Percentiles rank a stretch among this genome's conserved stretches.
phyloP scores from a whole-genome alignment of 2,113 vertebrate species.

The Mesoclemmys tuberculata region DNA sequence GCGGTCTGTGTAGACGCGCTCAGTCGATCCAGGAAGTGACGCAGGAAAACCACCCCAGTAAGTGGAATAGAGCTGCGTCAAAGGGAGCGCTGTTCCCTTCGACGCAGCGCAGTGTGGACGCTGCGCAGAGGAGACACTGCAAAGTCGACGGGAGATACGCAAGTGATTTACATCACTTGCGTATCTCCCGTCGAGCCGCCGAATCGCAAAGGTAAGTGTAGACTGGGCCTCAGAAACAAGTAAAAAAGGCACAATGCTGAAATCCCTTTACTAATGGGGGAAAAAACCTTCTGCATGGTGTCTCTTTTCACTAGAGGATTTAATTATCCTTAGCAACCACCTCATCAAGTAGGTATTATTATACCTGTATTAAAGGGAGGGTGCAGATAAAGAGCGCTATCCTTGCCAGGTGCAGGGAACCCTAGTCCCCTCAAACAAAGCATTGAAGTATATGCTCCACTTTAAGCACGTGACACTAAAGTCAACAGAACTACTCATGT shows the following conservation, averaged over 20 bases:
- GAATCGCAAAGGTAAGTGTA: too few relatives aligned
- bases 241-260: fast-evolving
- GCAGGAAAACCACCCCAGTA: too few relatives aligned
- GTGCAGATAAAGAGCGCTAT: background rate
- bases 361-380: background rate
- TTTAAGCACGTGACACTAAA: background rate
- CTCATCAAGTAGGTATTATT: background rate
- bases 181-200: too few relatives aligned
- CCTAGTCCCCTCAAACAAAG: fast-evolving
- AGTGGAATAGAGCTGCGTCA: too few relatives aligned
- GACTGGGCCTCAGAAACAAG: too few relatives aligned
- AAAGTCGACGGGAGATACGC: too few relatives aligned
- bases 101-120: too few relatives aligned
- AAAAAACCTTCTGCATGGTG: background rate
- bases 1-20: too few relatives aligned
- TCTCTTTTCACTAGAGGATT: background rate
- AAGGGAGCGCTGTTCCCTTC: too few relatives aligned
- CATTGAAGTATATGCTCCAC: background rate
- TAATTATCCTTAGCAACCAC: background rate
- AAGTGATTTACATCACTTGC: too few relatives aligned
- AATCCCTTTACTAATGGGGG: background rate
- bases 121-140: too few relatives aligned
- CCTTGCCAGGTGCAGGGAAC: background rate
- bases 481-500: background rate
- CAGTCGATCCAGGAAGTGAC: too few relatives aligned